A percentile compares a stretch with the other conserved stretches of the same genome.
Conservation (phyloP, 2,797 vertebrate species). For the Paramormyrops hopkinsi region DNA sequence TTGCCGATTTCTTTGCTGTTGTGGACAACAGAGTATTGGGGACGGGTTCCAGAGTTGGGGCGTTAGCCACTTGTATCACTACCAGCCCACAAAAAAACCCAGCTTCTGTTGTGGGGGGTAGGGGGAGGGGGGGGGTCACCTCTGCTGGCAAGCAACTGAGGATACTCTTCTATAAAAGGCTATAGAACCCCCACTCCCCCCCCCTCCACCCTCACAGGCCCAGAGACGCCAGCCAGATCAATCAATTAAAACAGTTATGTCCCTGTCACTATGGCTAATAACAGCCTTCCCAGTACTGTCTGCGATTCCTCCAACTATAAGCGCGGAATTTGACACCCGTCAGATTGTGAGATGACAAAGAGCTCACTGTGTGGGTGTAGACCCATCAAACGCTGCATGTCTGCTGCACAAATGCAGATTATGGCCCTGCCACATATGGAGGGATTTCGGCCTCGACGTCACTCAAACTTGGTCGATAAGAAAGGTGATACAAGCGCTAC, state of each 20-base stretch:
- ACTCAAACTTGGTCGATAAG: neutral
- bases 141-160: slow-evolving; percentile 30
- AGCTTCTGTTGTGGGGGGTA: neutral
- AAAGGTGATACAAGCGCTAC: neutral
- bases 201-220: slow-evolving; percentile 41
- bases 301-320: slow-evolving; percentile 47
- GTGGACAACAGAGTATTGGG: neutral
- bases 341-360: slow-evolving; percentile 50
- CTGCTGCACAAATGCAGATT: slow-evolving; percentile 47
- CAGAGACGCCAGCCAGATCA: slow-evolving; percentile 69
- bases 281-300: slow-evolving; percentile 48
- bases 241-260: slow-evolving; percentile 63
- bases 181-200: slow-evolving; percentile 53
- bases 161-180: slow-evolving; percentile 52
- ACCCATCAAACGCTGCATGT: slow-evolving; percentile 48
- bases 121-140: slow-evolving; percentile 30
- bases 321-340: slow-evolving; percentile 51
- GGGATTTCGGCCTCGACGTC: neutral
- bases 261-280: slow-evolving; percentile 39
- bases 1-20: slow-evolving; percentile 20
- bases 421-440: slow-evolving; percentile 51
- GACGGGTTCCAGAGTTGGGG: neutral
- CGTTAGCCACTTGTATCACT: slow-evolving; percentile 14
- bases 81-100: slow-evolving; percentile 37
- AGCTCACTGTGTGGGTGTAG: slow-evolving; percentile 32